Conservation (phyloP, 2,888 invertebrate genomes). For the Ophion costatus region DNA sequence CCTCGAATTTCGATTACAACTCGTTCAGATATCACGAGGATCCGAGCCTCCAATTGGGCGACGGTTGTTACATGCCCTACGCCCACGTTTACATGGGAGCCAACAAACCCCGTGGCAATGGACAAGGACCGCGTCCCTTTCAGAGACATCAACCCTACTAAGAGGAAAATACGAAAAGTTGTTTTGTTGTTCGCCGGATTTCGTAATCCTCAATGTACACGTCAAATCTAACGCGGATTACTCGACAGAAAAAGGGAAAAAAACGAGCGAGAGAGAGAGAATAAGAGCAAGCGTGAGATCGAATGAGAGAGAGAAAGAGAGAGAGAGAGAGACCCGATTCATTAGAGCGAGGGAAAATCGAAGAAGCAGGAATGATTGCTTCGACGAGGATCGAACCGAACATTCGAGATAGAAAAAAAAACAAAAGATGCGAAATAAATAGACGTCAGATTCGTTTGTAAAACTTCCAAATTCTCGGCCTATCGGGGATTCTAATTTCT, state of each 20-base stretch:
- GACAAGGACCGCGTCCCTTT: slow-evolving; percentile 82
- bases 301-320: slow-evolving; percentile 40
- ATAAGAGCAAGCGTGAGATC: slow-evolving; percentile 14
- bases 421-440: slow-evolving; percentile 6
- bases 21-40: slow-evolving; percentile 64
- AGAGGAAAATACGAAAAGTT: slow-evolving; percentile 44
- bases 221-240: slow-evolving; percentile 59
- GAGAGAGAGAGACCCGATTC: slow-evolving; percentile 43
- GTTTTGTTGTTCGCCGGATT: slow-evolving; percentile 60
- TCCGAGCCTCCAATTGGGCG: slow-evolving; percentile 77
- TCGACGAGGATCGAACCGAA: slow-evolving; percentile 12
- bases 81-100: slow-evolving; percentile 72
- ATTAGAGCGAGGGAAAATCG: slow-evolving; percentile 45
- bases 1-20: slow-evolving; percentile 81
- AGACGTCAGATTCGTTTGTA: slow-evolving; percentile 1
- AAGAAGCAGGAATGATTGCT: slow-evolving; percentile 35
- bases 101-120: slow-evolving; percentile 81
- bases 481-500: slow-evolving; percentile 19
- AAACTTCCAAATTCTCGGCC: slow-evolving; percentile 35
- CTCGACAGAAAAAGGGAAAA: slow-evolving; percentile 45
- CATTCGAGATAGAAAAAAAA: slow-evolving; percentile 3
- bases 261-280: slow-evolving; percentile 57
- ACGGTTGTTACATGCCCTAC: slow-evolving; percentile 78
- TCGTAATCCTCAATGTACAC: slow-evolving; percentile 67
- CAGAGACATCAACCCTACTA: slow-evolving; percentile 83